These are phyloP conservation scores for Penaeus indicus DNA, from an alignment of 1,140 invertebrate genomes.

Conservation along the genomic window DNA sequence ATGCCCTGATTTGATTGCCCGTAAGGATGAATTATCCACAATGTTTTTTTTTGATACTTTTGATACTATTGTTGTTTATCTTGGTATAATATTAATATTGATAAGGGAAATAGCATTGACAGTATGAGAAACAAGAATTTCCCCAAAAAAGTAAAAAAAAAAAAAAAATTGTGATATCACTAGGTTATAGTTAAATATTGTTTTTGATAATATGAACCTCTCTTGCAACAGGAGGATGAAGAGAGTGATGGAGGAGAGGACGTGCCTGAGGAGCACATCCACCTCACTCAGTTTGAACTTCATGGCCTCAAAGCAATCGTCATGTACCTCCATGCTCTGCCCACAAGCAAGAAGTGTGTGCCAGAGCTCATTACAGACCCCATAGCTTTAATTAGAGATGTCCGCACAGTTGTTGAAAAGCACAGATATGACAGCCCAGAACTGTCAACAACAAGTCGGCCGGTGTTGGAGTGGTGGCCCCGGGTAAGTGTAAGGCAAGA, in stretches of 20 bases:
- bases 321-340: conserved; percentile 89
- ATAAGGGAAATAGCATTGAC: too few relatives aligned
- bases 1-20: too few relatives aligned
- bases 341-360: conserved; percentile 86
- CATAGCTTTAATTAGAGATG: conserved; percentile 88
- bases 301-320: conserved; percentile 93
- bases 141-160: too few relatives aligned
- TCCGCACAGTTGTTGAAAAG: conserved; percentile 87
- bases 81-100: too few relatives aligned
- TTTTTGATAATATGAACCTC: too few relatives aligned
- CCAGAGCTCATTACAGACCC: conserved; percentile 92
- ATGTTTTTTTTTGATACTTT: too few relatives aligned
- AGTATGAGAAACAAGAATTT: too few relatives aligned
- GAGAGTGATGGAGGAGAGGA: conserved; percentile 15
- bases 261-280: conserved; percentile 67
- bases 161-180: too few relatives aligned
- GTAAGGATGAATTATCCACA: too few relatives aligned
- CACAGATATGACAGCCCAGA: conserved; percentile 89
- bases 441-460: conserved; percentile 82
- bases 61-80: too few relatives aligned
- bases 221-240: conserved; percentile 22
- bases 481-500: conserved; percentile 43
- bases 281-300: conserved; percentile 79
- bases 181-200: too few relatives aligned
- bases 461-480: conserved; percentile 64